These are phyloP conservation scores for Stercorarius parasiticus DNA, from an alignment of 2,113 vertebrate genomes.

Conservation along the genomic window DNA sequence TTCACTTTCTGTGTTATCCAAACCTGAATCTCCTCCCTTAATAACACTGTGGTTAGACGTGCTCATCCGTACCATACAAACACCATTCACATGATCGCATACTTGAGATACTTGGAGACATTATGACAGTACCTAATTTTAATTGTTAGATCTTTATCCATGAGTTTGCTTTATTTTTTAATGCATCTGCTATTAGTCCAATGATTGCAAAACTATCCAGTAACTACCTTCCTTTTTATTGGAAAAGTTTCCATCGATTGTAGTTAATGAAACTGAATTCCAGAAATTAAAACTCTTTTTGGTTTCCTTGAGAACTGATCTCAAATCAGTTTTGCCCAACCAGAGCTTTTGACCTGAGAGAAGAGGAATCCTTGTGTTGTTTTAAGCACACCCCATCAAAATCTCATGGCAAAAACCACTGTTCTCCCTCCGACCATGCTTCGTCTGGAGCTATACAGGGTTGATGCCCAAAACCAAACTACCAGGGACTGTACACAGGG, in stretches of 20 bases:
- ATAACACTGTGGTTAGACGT: not conserved
- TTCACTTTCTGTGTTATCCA: not conserved
- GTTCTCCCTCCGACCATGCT: not conserved
- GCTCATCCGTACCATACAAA: not conserved
- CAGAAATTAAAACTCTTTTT: not conserved
- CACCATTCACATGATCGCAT: not conserved
- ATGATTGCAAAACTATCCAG: not conserved
- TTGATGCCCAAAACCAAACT: slow-evolving; percentile 36
- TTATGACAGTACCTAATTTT: not conserved
- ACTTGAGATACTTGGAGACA: not conserved
- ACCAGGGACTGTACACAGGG: not conserved
- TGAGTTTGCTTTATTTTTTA: not conserved
- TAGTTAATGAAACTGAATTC: not conserved
- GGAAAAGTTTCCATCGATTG: not conserved
- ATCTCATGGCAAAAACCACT: not conserved
- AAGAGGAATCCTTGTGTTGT: not conserved
- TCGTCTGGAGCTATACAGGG: not conserved
- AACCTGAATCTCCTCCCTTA: not conserved
- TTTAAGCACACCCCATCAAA: not conserved
- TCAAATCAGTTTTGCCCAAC: not conserved
- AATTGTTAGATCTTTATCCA: not conserved
- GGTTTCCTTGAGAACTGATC: not conserved
- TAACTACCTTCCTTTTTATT: not conserved
- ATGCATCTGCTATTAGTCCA: not conserved
- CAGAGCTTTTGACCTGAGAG: not conserved